A percentile compares a stretch with the other conserved stretches of the same genome.
Conservation (phyloP, 1,140 invertebrate species). For the Aphaenogaster ashmeadi region DNA sequence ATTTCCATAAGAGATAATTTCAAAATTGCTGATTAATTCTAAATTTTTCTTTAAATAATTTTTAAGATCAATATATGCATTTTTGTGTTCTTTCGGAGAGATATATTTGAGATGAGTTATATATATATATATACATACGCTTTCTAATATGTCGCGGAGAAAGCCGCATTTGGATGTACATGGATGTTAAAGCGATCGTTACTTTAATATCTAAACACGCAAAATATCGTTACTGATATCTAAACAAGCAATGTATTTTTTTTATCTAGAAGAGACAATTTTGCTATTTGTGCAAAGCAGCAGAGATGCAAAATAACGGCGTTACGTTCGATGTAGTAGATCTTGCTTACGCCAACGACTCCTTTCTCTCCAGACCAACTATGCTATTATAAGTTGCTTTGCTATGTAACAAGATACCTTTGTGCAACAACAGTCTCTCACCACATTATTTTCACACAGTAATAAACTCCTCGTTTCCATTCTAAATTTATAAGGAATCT, state of each 20-base stretch:
- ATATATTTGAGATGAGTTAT: not conserved
- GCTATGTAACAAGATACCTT: constrained; percentile 17
- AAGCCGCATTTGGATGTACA: constrained; percentile 60
- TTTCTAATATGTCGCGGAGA: constrained; percentile 71
- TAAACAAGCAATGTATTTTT: not conserved
- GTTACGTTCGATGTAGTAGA: constrained; percentile 25
- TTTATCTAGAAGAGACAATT: constrained; percentile 21
- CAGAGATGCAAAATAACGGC: constrained; percentile 44
- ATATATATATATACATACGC: constrained; percentile 36
- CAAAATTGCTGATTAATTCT: constrained; percentile 13
- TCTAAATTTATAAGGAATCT: constrained; percentile 1
- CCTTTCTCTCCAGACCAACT: constrained; percentile 63
- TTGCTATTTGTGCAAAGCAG: not conserved
- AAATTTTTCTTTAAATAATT: constrained; percentile 1
- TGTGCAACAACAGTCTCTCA: constrained; percentile 16
- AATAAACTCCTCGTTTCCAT: not conserved
- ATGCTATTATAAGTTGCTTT: constrained; percentile 41
- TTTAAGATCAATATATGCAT: not conserved
- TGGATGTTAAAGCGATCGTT: constrained; percentile 23
- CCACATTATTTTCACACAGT: not conserved
- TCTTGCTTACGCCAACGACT: constrained; percentile 49
- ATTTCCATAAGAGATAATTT: not conserved
- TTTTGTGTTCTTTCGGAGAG: not conserved
- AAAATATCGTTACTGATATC: constrained; percentile 1
- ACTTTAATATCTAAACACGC: not conserved